Conservation (phyloP, 2,888 invertebrate genomes). For the Crossocerus cetratus region DNA sequence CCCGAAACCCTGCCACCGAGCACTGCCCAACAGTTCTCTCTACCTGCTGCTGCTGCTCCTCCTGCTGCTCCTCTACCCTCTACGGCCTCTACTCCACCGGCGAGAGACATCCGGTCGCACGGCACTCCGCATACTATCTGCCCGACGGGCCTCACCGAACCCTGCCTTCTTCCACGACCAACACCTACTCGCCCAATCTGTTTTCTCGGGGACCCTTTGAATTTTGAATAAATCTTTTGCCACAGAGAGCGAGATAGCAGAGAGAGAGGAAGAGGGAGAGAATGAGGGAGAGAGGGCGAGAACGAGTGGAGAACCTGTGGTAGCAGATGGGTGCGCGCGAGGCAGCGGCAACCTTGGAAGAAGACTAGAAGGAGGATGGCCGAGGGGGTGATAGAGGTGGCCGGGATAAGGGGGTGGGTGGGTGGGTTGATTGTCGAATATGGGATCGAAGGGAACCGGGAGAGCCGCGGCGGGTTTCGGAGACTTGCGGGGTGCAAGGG, state of each 20-base stretch:
- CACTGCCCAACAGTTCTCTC: not conserved
- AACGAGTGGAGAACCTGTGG: constrained; percentile 5
- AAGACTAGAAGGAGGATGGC: constrained; percentile 35
- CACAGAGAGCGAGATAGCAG: constrained; percentile 26
- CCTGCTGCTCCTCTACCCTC: not conserved
- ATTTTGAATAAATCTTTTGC: constrained; percentile 52
- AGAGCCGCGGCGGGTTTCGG: constrained; percentile 61
- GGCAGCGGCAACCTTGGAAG: constrained; percentile 33
- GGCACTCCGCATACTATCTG: constrained; percentile 15
- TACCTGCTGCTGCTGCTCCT: not conserved
- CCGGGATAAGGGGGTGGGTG: constrained; percentile 48
- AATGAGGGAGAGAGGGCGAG: too few relatives aligned
- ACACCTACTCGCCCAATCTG: constrained; percentile 10
- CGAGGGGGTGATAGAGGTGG: constrained; percentile 28
- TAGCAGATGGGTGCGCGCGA: constrained; percentile 41
- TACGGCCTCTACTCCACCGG: not conserved
- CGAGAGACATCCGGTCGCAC: not conserved
- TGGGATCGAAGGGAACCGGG: constrained; percentile 69
- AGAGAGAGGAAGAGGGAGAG: too few relatives aligned
- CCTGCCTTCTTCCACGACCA: not conserved
- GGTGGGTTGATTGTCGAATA: constrained; percentile 69
- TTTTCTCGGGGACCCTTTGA: constrained; percentile 33
- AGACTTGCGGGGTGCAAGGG: constrained; percentile 63
- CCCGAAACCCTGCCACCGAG: constrained; percentile 8
- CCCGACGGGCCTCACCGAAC: not conserved